These are phyloP conservation scores for Platysternon megacephalum DNA, from an alignment of 2,113 vertebrate species.

Conservation along the genomic window DNA sequence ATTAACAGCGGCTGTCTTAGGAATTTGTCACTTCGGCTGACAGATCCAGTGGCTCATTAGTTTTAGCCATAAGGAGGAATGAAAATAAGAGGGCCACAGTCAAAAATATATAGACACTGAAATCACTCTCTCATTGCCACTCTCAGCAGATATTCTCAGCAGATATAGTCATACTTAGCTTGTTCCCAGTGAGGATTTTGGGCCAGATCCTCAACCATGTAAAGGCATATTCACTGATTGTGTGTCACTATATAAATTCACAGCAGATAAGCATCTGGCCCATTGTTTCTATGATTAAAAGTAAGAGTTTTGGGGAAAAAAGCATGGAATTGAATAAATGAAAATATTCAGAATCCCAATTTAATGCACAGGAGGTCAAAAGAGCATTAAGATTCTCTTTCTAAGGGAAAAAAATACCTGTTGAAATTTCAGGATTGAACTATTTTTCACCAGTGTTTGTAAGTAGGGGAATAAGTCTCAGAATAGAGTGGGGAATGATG, in stretches of 20 bases:
- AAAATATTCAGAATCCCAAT: neutral
- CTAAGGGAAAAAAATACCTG: neutral
- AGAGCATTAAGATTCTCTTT: neutral
- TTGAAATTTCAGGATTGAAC: neutral
- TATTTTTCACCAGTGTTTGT: neutral
- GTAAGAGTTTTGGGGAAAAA: neutral
- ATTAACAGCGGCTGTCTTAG: slow-evolving; percentile 2
- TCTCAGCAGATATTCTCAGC: slow-evolving; percentile 36
- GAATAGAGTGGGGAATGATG: neutral
- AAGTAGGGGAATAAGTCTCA: neutral
- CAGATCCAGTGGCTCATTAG: slow-evolving; percentile 30
- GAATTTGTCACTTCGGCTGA: slow-evolving; percentile 34
- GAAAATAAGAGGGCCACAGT: neutral
- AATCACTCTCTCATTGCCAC: slow-evolving; percentile 10
- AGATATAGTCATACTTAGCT: neutral
- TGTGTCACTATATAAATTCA: neutral
- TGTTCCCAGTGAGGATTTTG: neutral
- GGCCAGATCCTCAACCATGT: neutral
- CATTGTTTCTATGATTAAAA: neutral
- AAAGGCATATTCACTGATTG: slow-evolving; percentile 1
- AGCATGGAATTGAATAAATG: neutral
- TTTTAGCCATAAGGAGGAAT: neutral
- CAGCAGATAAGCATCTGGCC: neutral
- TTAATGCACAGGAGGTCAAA: neutral
- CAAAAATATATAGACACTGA: slow-evolving; percentile 40